These are phyloP conservation scores for Neomicropteryx cornuta DNA, from an alignment of 1,140 invertebrate species.

Conservation along the genomic window DNA sequence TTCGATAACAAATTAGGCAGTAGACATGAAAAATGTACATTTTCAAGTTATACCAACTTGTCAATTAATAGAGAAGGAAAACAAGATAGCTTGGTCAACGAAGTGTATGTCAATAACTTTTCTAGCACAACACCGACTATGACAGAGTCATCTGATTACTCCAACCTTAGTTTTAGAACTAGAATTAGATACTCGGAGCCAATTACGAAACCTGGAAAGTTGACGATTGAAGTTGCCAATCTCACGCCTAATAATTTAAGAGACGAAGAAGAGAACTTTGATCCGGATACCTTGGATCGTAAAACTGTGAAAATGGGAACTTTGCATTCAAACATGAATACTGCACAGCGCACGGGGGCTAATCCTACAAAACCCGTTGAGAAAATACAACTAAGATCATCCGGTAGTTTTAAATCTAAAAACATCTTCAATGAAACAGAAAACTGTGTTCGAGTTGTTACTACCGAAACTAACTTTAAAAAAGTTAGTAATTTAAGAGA, in stretches of 20 bases:
- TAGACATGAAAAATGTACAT: no score
- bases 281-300: slow-evolving; percentile 71
- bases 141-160: no score
- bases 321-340: slow-evolving; percentile 9
- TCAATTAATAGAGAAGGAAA: no score
- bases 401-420: slow-evolving; percentile 49
- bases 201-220: slow-evolving; percentile 50
- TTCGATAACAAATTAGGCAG: no score
- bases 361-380: slow-evolving; percentile 25
- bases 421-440: slow-evolving; percentile 15
- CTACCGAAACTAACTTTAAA: slow-evolving; percentile 25
- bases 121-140: slow-evolving; percentile 7
- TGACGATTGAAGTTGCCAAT: slow-evolving; percentile 63
- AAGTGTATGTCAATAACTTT: slow-evolving; percentile 15
- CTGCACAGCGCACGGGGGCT: slow-evolving; percentile 3
- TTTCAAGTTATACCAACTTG: no score
- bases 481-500: slow-evolving; percentile 59
- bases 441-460: slow-evolving; percentile 9
- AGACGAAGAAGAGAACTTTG: slow-evolving; percentile 50
- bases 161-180: no score
- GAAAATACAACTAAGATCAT: slow-evolving; percentile 43
- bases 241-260: slow-evolving; percentile 36
- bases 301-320: slow-evolving; percentile 42
- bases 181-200: no score
- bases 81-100: slow-evolving; percentile 14